phyloP scores from a whole-genome alignment of 2,113 vertebrate genomes.

The Anarrhichthys ocellatus region DNA sequence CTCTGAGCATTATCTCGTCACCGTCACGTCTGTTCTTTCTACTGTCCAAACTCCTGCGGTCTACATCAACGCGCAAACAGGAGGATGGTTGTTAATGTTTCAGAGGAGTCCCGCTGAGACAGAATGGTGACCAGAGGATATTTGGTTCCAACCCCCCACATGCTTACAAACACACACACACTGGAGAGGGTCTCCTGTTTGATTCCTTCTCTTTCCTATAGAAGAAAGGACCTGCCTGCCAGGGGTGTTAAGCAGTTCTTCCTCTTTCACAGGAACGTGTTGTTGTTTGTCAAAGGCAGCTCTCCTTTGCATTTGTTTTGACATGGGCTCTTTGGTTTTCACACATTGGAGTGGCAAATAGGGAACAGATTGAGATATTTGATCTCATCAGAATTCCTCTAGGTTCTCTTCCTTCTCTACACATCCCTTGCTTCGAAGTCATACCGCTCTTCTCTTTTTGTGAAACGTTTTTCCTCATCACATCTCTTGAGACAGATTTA shows the following conservation, averaged over 20 bases:
- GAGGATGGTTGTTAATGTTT: constrained; percentile 37
- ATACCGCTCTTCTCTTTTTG: constrained; percentile 10
- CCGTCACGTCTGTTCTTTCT: constrained; percentile 10
- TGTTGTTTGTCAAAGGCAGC: constrained; percentile 60
- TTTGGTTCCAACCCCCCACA: constrained; percentile 29
- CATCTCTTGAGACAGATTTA: constrained; percentile 55
- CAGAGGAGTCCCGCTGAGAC: constrained; percentile 30
- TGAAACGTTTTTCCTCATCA: constrained; percentile 54
- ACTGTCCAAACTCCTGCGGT: background rate
- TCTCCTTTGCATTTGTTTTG: constrained; percentile 47
- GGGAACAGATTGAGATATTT: constrained; percentile 7
- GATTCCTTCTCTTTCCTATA: constrained; percentile 39
- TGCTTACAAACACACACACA: constrained; percentile 9
- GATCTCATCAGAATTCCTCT: constrained; percentile 11
- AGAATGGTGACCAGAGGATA: constrained; percentile 37
- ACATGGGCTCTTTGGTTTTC: constrained; percentile 63
- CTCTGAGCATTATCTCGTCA: constrained; percentile 12
- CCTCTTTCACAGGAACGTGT: constrained; percentile 65
- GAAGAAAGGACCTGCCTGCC: constrained; percentile 18
- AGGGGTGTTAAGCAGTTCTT: constrained; percentile 24
- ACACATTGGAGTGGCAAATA: constrained; percentile 39
- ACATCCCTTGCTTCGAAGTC: constrained; percentile 15
- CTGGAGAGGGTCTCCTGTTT: constrained; percentile 12
- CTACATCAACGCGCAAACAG: constrained; percentile 26
- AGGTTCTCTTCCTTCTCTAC: constrained; percentile 4